Evolutionary conservation across 2,888 invertebrate species (phyloP).

Genomic region (Pelosia muscerda): DNA sequence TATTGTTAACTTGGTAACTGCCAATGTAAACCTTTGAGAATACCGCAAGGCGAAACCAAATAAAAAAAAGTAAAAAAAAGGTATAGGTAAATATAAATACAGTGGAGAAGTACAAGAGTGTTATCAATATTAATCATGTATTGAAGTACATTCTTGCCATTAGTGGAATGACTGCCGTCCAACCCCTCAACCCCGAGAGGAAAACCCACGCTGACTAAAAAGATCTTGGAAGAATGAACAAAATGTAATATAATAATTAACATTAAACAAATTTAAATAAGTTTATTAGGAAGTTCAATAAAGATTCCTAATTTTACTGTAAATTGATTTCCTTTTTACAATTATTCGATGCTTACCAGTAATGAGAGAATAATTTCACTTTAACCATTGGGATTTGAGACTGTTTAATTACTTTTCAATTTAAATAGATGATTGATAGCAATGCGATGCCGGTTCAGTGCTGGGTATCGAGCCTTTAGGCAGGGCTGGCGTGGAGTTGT

Average conservation of each 20-base stretch:
- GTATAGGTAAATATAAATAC: no score
- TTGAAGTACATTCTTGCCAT: no score
- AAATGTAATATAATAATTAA: background rate
- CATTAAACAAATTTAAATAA: background rate
- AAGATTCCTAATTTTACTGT: conserved; percentile 27
- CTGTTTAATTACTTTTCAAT: conserved; percentile 57
- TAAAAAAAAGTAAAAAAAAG: no score
- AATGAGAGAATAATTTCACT: conserved; percentile 47
- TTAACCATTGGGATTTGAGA: conserved; percentile 28
- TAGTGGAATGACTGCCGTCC: background rate
- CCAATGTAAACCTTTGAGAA: no score
- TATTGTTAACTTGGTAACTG: no score
- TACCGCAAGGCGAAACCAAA: no score
- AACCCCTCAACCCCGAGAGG: background rate
- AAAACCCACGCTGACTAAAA: background rate
- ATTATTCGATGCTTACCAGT: conserved; percentile 48
- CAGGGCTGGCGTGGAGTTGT: conserved; percentile 4
- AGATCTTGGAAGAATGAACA: background rate
- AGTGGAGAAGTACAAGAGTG: no score
- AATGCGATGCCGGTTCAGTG: conserved; percentile 40
- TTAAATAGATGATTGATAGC: conserved; percentile 56
- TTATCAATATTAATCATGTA: no score
- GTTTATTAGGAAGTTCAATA: background rate
- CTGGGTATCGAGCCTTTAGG: conserved; percentile 24
- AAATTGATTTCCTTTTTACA: conserved; percentile 52